Percentiles rank a stretch among this genome's conserved stretches.
Evolutionary conservation across 64 coral and sea anemone species (phyloP).

Genomic region (Astreopora myriophthalma): DNA sequence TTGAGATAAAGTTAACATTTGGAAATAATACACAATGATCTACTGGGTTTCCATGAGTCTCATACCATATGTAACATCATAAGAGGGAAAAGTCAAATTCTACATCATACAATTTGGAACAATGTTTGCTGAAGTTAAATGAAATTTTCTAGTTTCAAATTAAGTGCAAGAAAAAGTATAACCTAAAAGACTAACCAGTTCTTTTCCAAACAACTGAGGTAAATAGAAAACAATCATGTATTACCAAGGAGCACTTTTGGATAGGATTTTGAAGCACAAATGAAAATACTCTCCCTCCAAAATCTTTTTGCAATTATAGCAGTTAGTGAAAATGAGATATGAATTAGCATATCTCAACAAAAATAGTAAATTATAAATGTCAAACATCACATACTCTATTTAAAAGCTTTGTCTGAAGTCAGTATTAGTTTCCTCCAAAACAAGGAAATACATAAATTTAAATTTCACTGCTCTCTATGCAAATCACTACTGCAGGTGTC

Average conservation of each 20-base stretch:
- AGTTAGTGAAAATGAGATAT: background rate
- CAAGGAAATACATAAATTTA: conserved; percentile 24
- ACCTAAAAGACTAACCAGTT: too few relatives aligned
- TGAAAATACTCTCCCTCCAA: background rate
- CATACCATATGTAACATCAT: background rate
- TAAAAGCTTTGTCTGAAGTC: background rate
- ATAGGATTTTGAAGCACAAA: background rate
- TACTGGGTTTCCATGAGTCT: background rate
- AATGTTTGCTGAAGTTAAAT: background rate
- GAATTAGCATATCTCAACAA: background rate
- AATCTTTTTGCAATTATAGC: background rate
- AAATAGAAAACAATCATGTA: background rate
- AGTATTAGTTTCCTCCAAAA: background rate
- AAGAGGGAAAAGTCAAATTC: background rate
- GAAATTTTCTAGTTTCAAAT: too few relatives aligned
- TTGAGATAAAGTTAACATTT: background rate
- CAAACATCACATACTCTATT: background rate
- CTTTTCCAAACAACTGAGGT: background rate
- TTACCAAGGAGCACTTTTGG: too few relatives aligned
- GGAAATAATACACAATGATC: background rate
- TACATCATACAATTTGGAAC: background rate
- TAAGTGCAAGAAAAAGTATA: too few relatives aligned
- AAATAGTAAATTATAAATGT: background rate
- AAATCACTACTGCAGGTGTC: conserved; percentile 29
- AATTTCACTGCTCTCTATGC: conserved; percentile 12